A percentile compares a stretch with the other conserved stretches of the same genome.
These are phyloP conservation scores for Brachionus angularis DNA, from an alignment of 1,140 invertebrate genomes.

Conservation along the genomic window DNA sequence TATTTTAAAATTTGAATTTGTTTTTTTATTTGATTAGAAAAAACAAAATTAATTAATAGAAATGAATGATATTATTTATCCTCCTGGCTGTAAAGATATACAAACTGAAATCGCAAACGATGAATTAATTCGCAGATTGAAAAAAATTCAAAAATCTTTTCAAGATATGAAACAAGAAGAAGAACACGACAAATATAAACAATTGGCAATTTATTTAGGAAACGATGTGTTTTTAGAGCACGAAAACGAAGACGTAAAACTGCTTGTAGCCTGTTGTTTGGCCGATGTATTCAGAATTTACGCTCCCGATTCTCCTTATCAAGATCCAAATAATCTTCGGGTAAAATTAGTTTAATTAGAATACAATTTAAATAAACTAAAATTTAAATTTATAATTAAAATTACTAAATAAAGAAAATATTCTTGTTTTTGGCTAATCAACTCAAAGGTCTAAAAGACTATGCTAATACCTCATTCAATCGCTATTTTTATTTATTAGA, in stretches of 20 bases:
- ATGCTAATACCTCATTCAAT: slow-evolving; percentile 94
- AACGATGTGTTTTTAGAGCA: slow-evolving; percentile 87
- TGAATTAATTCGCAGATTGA: slow-evolving; percentile 85
- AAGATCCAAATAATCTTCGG: slow-evolving; percentile 85
- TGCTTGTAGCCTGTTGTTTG: slow-evolving; percentile 91
- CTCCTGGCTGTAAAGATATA: slow-evolving; percentile 62
- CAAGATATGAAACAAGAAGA: slow-evolving; percentile 88
- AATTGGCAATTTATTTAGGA: slow-evolving; percentile 83
- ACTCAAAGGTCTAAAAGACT: slow-evolving; percentile 83
- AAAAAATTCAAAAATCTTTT: slow-evolving; percentile 83
- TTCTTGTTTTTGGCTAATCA: slow-evolving; percentile 94
- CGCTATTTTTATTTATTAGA: slow-evolving; percentile 81
- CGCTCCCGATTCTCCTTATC: slow-evolving; percentile 95
- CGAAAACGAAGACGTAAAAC: slow-evolving; percentile 81
- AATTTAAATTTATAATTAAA: background rate
- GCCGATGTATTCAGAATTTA: slow-evolving; percentile 94
- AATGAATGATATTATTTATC: slow-evolving; percentile 55
- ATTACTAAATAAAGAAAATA: slow-evolving; percentile 68
- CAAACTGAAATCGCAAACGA: slow-evolving; percentile 87
- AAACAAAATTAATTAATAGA: too few species aligned
- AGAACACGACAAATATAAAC: slow-evolving; percentile 88
- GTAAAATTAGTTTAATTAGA: slow-evolving; percentile 64
- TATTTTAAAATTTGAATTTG: too few species aligned
- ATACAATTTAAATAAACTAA: background rate
- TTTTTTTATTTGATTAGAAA: too few species aligned